A percentile compares a stretch with the other conserved stretches of the same genome.
phyloP scores from a whole-genome alignment of 1,140 invertebrate genomes.

The Drosophila asahinai region DNA sequence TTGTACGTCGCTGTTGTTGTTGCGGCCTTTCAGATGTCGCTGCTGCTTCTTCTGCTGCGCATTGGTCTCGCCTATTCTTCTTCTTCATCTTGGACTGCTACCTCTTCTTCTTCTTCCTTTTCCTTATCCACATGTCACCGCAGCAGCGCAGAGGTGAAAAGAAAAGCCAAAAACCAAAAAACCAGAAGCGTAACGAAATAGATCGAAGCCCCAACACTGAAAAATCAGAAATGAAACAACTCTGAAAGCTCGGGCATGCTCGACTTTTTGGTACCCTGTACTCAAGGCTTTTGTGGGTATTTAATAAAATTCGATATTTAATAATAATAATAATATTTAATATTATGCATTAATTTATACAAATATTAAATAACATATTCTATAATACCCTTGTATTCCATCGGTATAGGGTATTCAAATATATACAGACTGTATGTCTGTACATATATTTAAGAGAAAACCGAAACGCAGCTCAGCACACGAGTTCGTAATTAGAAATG shows the following conservation, averaged over 20 bases:
- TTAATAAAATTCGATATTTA: background rate
- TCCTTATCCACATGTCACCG: conserved; percentile 66
- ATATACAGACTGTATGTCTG: background rate
- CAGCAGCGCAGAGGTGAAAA: conserved; percentile 64
- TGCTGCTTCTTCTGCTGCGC: conserved; percentile 5
- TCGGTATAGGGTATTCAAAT: background rate
- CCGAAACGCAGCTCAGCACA: conserved; percentile 60
- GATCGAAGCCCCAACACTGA: conserved; percentile 40
- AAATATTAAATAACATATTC: background rate
- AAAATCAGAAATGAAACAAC: conserved; percentile 25
- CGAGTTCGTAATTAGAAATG: conserved; percentile 80
- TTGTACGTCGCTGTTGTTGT: conserved; percentile 18
- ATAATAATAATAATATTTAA: background rate
- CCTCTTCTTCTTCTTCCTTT: conserved; percentile 19
- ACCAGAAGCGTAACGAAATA: conserved; percentile 84
- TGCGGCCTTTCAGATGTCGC: conserved; percentile 36
- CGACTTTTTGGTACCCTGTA: background rate
- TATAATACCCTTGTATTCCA: background rate
- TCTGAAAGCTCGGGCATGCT: background rate
- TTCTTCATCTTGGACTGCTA: conserved; percentile 13
- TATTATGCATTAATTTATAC: background rate
- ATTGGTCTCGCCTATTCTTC: conserved; percentile 17
- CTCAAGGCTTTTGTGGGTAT: too few relatives aligned
- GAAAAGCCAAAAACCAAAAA: conserved; percentile 66
- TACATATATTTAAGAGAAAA: conserved; percentile 15